Percentiles rank a stretch among this genome's conserved stretches.
Conservation (phyloP, 2,113 vertebrate species). For the Phyllopteryx taeniolatus region DNA sequence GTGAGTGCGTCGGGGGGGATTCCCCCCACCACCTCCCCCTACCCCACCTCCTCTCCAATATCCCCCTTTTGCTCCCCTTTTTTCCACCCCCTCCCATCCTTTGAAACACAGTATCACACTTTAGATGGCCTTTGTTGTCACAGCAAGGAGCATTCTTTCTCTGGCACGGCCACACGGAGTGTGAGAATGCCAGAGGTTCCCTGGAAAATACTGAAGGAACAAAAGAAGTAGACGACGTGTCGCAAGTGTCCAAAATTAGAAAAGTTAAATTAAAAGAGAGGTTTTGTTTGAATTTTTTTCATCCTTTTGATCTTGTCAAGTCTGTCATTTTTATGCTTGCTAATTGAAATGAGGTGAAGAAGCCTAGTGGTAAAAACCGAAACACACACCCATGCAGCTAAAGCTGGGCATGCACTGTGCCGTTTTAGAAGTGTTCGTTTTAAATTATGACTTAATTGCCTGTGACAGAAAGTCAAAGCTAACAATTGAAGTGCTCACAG, state of each 20-base stretch:
- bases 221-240: slow-evolving; percentile 28
- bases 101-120: slow-evolving; percentile 71
- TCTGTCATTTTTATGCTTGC: not conserved
- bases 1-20: slow-evolving; percentile 32
- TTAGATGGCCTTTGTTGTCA: slow-evolving; percentile 70
- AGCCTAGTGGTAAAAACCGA: not conserved
- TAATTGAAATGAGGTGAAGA: not conserved
- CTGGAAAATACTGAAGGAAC: slow-evolving; percentile 33
- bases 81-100: slow-evolving; percentile 59
- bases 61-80: slow-evolving; percentile 46
- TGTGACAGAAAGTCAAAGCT: not conserved
- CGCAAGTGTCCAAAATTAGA: slow-evolving; percentile 18
- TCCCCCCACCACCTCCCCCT: slow-evolving; percentile 24
- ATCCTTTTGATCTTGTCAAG: slow-evolving; percentile 2
- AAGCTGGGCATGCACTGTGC: not conserved
- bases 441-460: not conserved
- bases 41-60: slow-evolving; percentile 50
- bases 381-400: not conserved
- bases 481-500: not conserved
- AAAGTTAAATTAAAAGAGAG: not conserved
- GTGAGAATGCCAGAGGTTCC: slow-evolving; percentile 53
- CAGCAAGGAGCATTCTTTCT: slow-evolving; percentile 58
- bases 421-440: not conserved
- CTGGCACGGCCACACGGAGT: slow-evolving; percentile 52
- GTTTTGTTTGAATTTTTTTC: slow-evolving; percentile 4